Evolutionary conservation across 2,797 vertebrate genomes (phyloP).

Genomic region (Chromobotia macracanthus): DNA sequence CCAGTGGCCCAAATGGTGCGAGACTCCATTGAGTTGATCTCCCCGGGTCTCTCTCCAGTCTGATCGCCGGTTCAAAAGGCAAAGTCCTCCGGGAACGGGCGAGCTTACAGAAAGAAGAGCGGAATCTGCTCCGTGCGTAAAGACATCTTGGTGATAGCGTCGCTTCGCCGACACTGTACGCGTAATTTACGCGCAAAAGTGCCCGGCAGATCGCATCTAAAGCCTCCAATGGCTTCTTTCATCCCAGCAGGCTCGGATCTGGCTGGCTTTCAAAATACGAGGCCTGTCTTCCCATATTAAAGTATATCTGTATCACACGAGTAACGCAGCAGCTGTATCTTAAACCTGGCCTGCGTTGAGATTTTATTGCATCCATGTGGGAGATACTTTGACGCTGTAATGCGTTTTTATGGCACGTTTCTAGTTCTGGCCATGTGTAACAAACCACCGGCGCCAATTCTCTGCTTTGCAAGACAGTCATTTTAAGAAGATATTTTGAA

Average conservation of each 20-base stretch:
- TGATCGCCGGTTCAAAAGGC: conserved; percentile 74
- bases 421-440: neutral
- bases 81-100: conserved; percentile 68
- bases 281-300: conserved; percentile 17
- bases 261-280: conserved; percentile 14
- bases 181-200: conserved; percentile 78
- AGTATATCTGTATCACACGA: neutral
- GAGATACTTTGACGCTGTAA: neutral
- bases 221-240: conserved; percentile 74
- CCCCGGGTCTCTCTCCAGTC: conserved; percentile 64
- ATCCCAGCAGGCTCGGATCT: conserved; percentile 43
- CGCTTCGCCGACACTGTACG: conserved; percentile 69
- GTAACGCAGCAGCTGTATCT: conserved; percentile 5
- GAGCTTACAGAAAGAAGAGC: conserved; percentile 65
- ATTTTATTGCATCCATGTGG: neutral
- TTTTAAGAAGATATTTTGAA: conserved; percentile 39
- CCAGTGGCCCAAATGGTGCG: conserved; percentile 74
- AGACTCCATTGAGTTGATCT: conserved; percentile 72
- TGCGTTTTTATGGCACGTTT: neutral
- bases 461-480: conserved; percentile 19
- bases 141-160: conserved; percentile 73
- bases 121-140: conserved; percentile 67
- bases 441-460: conserved; percentile 24
- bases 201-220: conserved; percentile 74
- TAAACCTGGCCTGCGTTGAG: conserved; percentile 7